Percentiles rank a stretch among this genome's conserved stretches.
Conservation (phyloP, 2,888 invertebrate genomes). For the Folsomia manolachei region DNA sequence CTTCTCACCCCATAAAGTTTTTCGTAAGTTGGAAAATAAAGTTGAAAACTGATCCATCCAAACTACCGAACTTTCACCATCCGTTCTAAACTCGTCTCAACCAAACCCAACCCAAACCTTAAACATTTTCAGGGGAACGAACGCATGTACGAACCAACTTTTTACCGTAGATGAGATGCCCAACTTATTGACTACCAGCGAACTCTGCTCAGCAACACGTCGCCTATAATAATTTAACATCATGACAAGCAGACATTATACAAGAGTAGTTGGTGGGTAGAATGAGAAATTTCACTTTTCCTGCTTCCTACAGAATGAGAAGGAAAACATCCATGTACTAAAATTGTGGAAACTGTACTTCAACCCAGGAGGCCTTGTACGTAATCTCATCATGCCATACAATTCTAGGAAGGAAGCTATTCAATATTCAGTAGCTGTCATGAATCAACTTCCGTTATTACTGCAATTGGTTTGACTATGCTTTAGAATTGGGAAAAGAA, state of each 20-base stretch:
- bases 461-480: background rate
- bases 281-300: background rate
- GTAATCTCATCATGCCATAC: conserved; percentile 1
- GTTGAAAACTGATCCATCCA: background rate
- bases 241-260: no score
- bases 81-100: background rate
- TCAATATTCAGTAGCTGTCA: conserved; percentile 6
- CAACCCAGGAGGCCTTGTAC: background rate
- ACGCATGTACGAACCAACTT: conserved; percentile 2
- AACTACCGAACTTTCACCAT: background rate
- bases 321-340: background rate
- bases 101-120: no score
- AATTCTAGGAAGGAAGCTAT: background rate
- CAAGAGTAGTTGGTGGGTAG: background rate
- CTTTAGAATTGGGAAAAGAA: background rate
- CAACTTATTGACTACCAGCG: background rate
- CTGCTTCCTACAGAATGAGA: background rate
- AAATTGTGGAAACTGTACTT: background rate
- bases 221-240: background rate
- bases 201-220: background rate
- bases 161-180: background rate
- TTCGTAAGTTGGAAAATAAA: background rate
- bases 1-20: background rate
- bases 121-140: no score
- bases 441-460: background rate